These are phyloP conservation scores for Drosophila sucinea DNA, from an alignment of 1,140 invertebrate species.

Conservation along the genomic window DNA sequence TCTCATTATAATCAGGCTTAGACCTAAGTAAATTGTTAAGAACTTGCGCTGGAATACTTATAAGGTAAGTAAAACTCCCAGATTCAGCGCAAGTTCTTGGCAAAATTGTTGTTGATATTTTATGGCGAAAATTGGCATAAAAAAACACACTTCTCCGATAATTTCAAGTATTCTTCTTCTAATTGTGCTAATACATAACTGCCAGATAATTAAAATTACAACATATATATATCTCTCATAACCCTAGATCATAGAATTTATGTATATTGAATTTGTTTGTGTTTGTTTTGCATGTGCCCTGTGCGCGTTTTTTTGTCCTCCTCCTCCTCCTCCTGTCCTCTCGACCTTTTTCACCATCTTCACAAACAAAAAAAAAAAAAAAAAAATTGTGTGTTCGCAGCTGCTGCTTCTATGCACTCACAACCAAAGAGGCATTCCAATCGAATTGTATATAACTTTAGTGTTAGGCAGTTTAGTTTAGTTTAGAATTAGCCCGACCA, in stretches of 20 bases:
- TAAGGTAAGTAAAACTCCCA: conserved; percentile 43
- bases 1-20: conserved; percentile 55
- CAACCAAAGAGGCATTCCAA: neutral
- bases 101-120: conserved; percentile 76
- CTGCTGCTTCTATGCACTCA: conserved; percentile 15
- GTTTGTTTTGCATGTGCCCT: conserved; percentile 79
- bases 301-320: conserved; percentile 48
- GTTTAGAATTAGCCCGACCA: conserved; percentile 33
- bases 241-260: conserved; percentile 70
- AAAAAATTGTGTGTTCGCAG: conserved; percentile 8
- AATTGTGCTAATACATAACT: conserved; percentile 77
- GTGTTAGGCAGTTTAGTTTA: conserved; percentile 58
- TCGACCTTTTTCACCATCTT: neutral
- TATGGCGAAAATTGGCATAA: conserved; percentile 40
- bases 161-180: conserved; percentile 47
- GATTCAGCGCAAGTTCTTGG: conserved; percentile 37
- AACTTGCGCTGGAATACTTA: conserved; percentile 37
- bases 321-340: neutral
- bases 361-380: no score
- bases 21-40: conserved; percentile 36
- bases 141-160: conserved; percentile 48
- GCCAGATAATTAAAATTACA: conserved; percentile 26
- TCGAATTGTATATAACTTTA: conserved; percentile 19
- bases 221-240: conserved; percentile 49
- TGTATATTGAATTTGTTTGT: conserved; percentile 73